Evolutionary conservation across 2,797 vertebrate genomes (phyloP), one percentile per base, ranked within the genome.

Genomic region (Astyanax mexicanus): DNA sequence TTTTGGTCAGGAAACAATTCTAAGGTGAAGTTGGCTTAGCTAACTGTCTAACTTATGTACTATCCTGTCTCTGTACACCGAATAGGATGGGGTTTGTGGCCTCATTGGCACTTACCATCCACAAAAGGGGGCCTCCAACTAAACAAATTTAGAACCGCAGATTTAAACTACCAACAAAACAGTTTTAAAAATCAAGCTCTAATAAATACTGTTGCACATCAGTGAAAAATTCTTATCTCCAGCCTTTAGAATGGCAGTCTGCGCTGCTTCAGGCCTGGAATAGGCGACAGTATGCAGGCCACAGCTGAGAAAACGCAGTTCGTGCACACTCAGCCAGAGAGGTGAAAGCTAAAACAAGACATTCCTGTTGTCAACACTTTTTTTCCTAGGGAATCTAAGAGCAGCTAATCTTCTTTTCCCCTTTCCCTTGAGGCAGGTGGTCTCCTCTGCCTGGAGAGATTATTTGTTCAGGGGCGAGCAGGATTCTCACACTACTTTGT

Each of bases 251-350:
- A 75, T 69, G 69, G 61, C 72, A 45, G 55, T 72, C 70, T 29
- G 55, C 52, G 54, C 42, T 12, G 74, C 35, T 38, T 64, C 52
- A 73, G 21, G 17, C 42, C 55, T 51, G 60, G 54, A 80, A 38
- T 54, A 29, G 57, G 72, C 47, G 69, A 71, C 72, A 25, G 38
- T 44, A 8, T 62, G 23, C 12, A 37, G 75, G 84, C 61, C 86
- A 83, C 89, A 92, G 91, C 88, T 90, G 88, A 81, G 79, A 86
- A 84, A 87, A 86, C 77, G 80, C 57, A 77, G 79, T 84, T 85
- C 76, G 69, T 66, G 81, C 80, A 84, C 77, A 67, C 57, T 76
- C 58, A 11, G 57, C 32, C 73, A 49, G n/a, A 1, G 40, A 47
- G 64, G 64, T 57, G 38, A 45, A 37, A 54, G 72, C 67, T 77